phyloP scores from a whole-genome alignment of 2,888 invertebrate species.

The Polymixis lichenea region DNA sequence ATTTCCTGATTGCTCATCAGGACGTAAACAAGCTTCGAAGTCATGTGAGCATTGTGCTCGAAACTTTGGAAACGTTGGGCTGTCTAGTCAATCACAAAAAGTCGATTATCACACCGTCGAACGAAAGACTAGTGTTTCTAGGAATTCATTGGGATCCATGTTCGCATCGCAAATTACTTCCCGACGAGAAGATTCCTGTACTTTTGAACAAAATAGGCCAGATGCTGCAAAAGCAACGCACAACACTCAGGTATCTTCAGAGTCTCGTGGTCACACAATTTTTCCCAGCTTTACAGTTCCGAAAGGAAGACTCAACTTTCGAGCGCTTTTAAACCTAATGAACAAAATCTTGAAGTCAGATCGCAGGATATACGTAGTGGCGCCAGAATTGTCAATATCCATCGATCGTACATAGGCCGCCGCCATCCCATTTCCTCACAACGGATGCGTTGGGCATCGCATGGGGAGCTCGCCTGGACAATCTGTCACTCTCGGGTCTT shows the following conservation, averaged over 20 bases:
- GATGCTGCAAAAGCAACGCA: background rate
- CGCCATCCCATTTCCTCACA: background rate
- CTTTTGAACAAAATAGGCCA: background rate
- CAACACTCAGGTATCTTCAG: background rate
- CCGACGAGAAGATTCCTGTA: background rate
- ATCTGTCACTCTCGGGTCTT: background rate
- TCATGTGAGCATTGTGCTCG: background rate
- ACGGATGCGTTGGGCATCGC: background rate
- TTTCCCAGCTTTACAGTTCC: background rate
- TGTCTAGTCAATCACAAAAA: background rate
- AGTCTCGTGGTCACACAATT: background rate
- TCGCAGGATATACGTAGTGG: constrained; percentile 1
- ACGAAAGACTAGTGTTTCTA: background rate
- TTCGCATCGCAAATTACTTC: background rate
- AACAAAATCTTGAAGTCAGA: constrained; percentile 10
- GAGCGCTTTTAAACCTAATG: background rate
- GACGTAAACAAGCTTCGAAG: background rate
- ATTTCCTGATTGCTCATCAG: background rate
- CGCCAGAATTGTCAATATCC: background rate
- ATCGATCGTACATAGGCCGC: background rate
- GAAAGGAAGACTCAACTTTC: too few species aligned
- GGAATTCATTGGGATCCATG: background rate
- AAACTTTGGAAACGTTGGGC: background rate
- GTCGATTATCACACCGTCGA: background rate
- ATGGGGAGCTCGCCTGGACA: background rate